Conservation (phyloP, 1,140 invertebrate species). For the Monomorium pharaonis region DNA sequence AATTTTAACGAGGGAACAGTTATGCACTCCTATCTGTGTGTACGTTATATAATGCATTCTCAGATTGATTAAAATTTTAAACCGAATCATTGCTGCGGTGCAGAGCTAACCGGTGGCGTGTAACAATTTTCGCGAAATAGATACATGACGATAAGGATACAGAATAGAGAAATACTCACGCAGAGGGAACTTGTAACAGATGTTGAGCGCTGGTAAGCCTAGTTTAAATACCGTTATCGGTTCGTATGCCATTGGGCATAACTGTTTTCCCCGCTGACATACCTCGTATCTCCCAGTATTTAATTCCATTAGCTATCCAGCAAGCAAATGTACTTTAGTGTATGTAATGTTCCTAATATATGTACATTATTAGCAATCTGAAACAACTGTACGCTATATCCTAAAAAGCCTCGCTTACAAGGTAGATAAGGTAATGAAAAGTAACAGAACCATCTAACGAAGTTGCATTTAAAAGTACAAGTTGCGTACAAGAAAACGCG, state of each 20-base stretch:
- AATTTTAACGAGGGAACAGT: background rate
- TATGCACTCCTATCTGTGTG: background rate
- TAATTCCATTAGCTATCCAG: slow-evolving; percentile 68
- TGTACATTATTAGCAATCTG: slow-evolving; percentile 31
- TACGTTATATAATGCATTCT: background rate
- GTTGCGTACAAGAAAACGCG: background rate
- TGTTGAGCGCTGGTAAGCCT: slow-evolving; percentile 62
- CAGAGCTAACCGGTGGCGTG: background rate
- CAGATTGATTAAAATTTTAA: slow-evolving; percentile 1
- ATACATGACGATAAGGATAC: slow-evolving; percentile 25
- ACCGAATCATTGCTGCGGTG: background rate
- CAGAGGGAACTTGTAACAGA: slow-evolving; percentile 36
- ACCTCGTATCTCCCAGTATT: slow-evolving; percentile 59
- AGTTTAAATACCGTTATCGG: slow-evolving; percentile 76
- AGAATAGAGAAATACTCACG: background rate
- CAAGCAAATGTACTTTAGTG: slow-evolving; percentile 36
- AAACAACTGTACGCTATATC: background rate
- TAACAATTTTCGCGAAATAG: slow-evolving; percentile 34
- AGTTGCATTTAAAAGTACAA: background rate
- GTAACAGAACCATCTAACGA: background rate
- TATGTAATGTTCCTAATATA: slow-evolving; percentile 39
- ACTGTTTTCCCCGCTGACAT: slow-evolving; percentile 57
- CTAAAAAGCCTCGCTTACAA: background rate
- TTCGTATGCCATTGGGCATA: slow-evolving; percentile 60
- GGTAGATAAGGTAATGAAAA: slow-evolving; percentile 22